These are phyloP conservation scores for Chelonus formosanus DNA, from an alignment of 2,888 invertebrate genomes.

Conservation along the genomic window DNA sequence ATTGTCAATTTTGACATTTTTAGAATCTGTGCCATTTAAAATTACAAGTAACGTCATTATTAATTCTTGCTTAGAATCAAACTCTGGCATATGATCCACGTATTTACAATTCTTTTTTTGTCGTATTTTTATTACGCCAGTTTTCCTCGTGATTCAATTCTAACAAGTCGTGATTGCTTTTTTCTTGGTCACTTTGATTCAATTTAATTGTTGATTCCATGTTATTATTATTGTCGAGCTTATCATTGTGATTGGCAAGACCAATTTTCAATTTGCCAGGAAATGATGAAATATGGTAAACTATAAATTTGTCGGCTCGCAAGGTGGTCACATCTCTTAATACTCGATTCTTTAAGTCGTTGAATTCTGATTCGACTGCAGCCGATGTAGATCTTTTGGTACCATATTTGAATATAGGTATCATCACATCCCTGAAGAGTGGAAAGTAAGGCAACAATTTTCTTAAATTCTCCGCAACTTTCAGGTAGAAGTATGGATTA, in stretches of 20 bases:
- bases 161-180: too few species aligned
- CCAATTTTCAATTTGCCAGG: conserved; percentile 7
- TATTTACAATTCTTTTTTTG: neutral
- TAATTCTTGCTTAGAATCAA: too few species aligned
- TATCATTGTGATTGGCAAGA: neutral
- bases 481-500: conserved; percentile 25
- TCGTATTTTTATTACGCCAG: conserved; percentile 28
- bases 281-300: conserved; percentile 27
- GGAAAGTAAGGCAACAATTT: conserved; percentile 29
- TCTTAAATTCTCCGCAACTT: conserved; percentile 26
- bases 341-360: conserved; percentile 34
- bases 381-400: conserved; percentile 26
- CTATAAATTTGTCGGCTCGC: conserved; percentile 33
- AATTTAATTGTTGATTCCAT: neutral
- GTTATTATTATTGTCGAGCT: neutral
- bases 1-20: too few species aligned
- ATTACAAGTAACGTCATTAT: too few species aligned
- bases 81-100: too few species aligned
- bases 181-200: too few species aligned
- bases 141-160: conserved; percentile 14
- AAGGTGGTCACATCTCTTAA: conserved; percentile 27
- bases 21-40: too few species aligned
- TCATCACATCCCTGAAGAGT: conserved; percentile 30
- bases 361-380: conserved; percentile 34
- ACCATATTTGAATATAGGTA: conserved; percentile 20